Conservation (phyloP, 2,113 vertebrate species). For the Myrmecophaga tridactyla region DNA sequence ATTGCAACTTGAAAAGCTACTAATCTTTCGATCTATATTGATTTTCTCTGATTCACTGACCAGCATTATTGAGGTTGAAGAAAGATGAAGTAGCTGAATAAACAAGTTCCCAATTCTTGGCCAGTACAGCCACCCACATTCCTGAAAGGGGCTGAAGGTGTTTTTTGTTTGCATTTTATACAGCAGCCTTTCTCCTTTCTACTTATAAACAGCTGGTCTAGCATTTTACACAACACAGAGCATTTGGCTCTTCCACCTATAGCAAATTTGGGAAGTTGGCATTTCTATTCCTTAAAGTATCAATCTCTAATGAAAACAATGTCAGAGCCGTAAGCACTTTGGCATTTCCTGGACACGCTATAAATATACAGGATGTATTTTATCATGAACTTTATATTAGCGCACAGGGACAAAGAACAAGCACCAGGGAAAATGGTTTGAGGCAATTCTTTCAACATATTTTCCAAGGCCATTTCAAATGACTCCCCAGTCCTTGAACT, state of each 20-base stretch:
- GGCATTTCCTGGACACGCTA: slow-evolving; percentile 68
- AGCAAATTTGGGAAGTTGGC: slow-evolving; percentile 52
- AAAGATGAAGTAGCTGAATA: neutral
- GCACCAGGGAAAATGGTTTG: slow-evolving; percentile 36
- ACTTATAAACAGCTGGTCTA: neutral
- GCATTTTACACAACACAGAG: neutral
- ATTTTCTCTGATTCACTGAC: neutral
- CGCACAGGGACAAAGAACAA: slow-evolving; percentile 9
- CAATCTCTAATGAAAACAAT: slow-evolving; percentile 69
- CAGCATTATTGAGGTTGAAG: neutral
- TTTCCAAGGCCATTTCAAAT: slow-evolving; percentile 58
- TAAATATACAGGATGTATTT: slow-evolving; percentile 66
- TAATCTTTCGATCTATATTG: neutral
- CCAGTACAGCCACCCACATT: neutral
- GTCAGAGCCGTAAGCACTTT: slow-evolving; percentile 66
- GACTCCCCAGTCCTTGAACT: slow-evolving; percentile 41
- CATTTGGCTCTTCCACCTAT: slow-evolving; percentile 40
- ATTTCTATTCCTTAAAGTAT: slow-evolving; percentile 63
- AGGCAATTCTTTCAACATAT: neutral
- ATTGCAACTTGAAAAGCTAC: neutral
- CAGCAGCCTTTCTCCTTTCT: neutral
- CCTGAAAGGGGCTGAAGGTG: neutral
- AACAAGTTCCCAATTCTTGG: neutral
- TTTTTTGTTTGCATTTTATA: neutral
- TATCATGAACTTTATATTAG: slow-evolving; percentile 23